Conservation (phyloP, 1,140 invertebrate genomes). For the Temnothorax longispinosus region DNA sequence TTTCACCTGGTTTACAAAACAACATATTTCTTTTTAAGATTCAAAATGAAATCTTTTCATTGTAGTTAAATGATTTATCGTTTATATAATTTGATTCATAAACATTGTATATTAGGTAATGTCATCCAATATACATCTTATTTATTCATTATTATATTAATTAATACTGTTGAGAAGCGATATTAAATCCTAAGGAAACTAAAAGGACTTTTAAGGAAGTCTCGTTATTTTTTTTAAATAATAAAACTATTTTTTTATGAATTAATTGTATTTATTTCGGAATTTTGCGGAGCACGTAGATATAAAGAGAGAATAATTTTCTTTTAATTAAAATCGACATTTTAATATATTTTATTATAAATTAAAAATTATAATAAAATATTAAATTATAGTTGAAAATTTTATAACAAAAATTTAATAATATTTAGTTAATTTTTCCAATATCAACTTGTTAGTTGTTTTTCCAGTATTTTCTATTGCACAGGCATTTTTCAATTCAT, state of each 20-base stretch:
- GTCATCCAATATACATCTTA: not conserved
- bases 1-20: not conserved
- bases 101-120: conserved; percentile 3
- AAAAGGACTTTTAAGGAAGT: not conserved
- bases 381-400: not conserved
- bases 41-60: not conserved
- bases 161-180: not conserved
- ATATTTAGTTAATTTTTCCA: not conserved
- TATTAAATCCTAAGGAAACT: not conserved
- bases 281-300: not conserved
- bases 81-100: not conserved
- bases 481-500: conserved; percentile 55
- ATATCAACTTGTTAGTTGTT: not conserved
- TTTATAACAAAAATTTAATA: not conserved
- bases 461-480: conserved; percentile 36
- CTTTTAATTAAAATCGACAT: conserved; percentile 1
- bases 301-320: not conserved
- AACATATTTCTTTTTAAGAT: not conserved
- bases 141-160: conserved; percentile 9
- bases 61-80: not conserved
- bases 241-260: not conserved
- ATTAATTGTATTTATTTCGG: not conserved
- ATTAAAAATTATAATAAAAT: too few species aligned
- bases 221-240: not conserved
- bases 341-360: not conserved